A percentile compares a stretch with the other conserved stretches of the same genome.
Conservation (phyloP, 2,797 vertebrate species). For the Cuniculus paca region DNA sequence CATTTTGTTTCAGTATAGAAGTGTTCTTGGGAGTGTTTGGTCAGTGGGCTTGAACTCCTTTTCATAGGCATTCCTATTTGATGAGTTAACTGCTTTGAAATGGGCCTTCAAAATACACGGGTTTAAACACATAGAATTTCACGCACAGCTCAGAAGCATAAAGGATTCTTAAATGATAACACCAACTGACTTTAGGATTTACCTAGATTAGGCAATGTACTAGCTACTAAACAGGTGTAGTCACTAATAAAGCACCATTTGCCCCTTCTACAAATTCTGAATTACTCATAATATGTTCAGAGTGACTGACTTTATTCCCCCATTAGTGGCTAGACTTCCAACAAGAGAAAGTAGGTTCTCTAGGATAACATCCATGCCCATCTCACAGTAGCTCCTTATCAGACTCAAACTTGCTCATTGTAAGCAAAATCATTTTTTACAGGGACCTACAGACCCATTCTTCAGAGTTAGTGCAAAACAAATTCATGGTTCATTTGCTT, state of each 20-base stretch:
- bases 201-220: neutral
- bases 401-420: conserved; percentile 25
- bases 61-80: neutral
- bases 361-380: neutral
- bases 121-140: conserved; percentile 5
- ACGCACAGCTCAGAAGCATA: neutral
- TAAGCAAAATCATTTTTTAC: conserved; percentile 33
- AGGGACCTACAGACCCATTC: conserved; percentile 16
- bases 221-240: neutral
- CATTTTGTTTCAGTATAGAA: neutral
- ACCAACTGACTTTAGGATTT: conserved; percentile 25
- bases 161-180: conserved; percentile 24
- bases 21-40: neutral
- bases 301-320: conserved; percentile 46
- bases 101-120: neutral
- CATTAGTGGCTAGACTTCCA: conserved; percentile 58
- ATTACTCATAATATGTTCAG: conserved; percentile 16
- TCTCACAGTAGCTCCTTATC: conserved; percentile 42
- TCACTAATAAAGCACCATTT: neutral
- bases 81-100: neutral
- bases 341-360: conserved; percentile 1
- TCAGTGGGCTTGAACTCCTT: neutral
- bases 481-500: conserved; percentile 60
- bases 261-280: conserved; percentile 39
- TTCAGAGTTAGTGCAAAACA: neutral